phyloP scores from a whole-genome alignment of 2,113 vertebrate genomes.

The Pagrus major region DNA sequence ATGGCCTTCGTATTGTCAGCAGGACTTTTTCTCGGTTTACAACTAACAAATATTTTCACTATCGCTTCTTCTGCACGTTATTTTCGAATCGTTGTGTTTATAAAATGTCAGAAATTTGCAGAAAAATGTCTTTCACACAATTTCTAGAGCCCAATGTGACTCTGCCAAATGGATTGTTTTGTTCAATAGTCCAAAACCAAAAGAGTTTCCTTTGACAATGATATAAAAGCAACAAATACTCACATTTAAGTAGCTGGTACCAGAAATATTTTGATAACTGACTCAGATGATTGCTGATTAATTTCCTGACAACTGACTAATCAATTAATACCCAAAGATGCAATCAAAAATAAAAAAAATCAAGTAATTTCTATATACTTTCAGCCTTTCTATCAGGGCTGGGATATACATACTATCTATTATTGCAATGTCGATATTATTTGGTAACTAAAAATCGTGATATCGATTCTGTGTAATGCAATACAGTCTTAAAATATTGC shows the following conservation, averaged over 20 bases:
- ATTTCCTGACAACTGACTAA: neutral
- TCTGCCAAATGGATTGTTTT: neutral
- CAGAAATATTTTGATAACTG: neutral
- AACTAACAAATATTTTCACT: too few species aligned
- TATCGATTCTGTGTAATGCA: too few species aligned
- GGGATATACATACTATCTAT: too few species aligned
- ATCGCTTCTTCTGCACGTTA: neutral
- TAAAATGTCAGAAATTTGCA: too few species aligned
- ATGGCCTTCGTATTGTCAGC: neutral
- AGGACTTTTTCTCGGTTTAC: neutral
- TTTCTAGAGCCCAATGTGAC: neutral
- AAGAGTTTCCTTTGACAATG: neutral
- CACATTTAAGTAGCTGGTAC: neutral
- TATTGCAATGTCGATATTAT: too few species aligned
- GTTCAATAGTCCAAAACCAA: neutral
- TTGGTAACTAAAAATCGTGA: too few species aligned
- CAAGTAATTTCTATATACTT: too few species aligned
- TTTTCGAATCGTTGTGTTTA: neutral
- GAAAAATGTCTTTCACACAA: neutral
- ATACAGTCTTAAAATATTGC: too few species aligned
- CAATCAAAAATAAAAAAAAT: too few species aligned
- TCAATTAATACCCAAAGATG: too few species aligned
- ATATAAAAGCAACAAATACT: neutral
- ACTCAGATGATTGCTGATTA: too few species aligned
- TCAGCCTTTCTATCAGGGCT: too few species aligned